A percentile compares a stretch with the other conserved stretches of the same genome.
Evolutionary conservation across 1,140 invertebrate genomes (phyloP).

Genomic region (Bombus affinis): DNA sequence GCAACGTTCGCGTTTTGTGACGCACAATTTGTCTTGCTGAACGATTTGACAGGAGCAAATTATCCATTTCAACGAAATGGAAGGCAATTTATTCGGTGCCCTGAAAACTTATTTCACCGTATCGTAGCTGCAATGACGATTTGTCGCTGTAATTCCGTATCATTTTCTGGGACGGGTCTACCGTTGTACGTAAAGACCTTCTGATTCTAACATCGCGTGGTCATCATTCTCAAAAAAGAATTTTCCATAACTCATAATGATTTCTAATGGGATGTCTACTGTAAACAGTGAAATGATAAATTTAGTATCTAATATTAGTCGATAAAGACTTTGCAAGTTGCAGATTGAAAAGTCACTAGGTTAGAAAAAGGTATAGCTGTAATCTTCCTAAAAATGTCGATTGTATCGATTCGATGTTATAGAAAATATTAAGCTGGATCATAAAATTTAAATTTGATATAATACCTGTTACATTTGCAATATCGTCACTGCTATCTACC

Average conservation of each 20-base stretch:
- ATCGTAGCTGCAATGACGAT: constrained; percentile 43
- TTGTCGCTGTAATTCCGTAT: constrained; percentile 49
- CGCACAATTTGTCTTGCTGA: constrained; percentile 31
- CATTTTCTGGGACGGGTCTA: constrained; percentile 26
- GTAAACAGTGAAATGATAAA: neutral
- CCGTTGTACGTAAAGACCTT: constrained; percentile 3
- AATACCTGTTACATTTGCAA: neutral
- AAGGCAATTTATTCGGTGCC: constrained; percentile 50
- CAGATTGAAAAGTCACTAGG: neutral
- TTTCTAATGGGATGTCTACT: neutral
- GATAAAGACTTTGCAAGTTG: neutral
- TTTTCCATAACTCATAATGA: neutral
- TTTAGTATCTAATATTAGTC: neutral
- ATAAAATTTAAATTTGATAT: neutral
- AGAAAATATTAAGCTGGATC: neutral
- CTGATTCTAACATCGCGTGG: neutral
- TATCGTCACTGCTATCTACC: neutral
- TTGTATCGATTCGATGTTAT: neutral
- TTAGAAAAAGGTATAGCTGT: too few species aligned
- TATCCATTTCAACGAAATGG: constrained; percentile 49
- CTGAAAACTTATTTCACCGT: constrained; percentile 56
- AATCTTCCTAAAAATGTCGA: neutral
- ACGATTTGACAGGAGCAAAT: constrained; percentile 42
- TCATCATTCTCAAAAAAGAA: neutral
- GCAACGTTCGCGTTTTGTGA: constrained; percentile 8